phyloP scores from a whole-genome alignment of 2,797 vertebrate genomes.

The Urophycis tenuis region DNA sequence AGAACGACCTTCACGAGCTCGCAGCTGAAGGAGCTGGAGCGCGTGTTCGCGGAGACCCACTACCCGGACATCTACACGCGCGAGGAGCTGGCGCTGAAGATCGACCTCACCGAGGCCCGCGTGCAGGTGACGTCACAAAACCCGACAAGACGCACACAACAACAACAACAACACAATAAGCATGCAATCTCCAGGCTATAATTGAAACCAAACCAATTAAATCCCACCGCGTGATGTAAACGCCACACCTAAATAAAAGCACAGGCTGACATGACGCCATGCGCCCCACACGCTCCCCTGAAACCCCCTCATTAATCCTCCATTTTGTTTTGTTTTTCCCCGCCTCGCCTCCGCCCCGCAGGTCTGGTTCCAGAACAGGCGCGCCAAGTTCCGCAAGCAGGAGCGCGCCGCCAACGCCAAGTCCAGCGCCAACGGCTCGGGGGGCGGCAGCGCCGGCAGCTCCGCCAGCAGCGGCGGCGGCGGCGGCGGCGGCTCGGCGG shows the following conservation, averaged over 20 bases:
- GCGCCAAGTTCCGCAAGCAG: constrained; percentile 86
- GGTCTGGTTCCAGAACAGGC: constrained; percentile 96
- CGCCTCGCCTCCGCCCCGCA: constrained; percentile 42
- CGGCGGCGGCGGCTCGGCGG: constrained; percentile 43
- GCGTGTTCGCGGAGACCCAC: constrained; percentile 93
- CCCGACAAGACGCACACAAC: not conserved
- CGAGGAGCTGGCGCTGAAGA: constrained; percentile 93
- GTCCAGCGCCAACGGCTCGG: constrained; percentile 55
- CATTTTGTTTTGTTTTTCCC: not conserved
- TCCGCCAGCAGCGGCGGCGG: constrained; percentile 43
- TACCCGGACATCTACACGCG: constrained; percentile 97
- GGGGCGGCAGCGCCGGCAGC: constrained; percentile 45
- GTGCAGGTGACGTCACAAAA: constrained; percentile 76
- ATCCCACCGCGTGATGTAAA: not conserved
- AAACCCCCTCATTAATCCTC: constrained; percentile 5
- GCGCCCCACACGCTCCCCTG: not conserved
- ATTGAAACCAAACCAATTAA: not conserved
- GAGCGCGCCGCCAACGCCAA: constrained; percentile 91
- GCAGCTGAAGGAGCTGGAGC: constrained; percentile 92
- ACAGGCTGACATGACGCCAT: not conserved
- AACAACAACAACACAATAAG: not conserved
- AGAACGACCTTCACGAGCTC: constrained; percentile 95
- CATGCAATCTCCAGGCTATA: not conserved
- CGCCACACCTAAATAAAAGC: not conserved
- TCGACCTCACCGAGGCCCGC: constrained; percentile 91